These are phyloP conservation scores for Arctocebus calabarensis DNA, from an alignment of 2,797 vertebrate genomes.

Conservation along the genomic window DNA sequence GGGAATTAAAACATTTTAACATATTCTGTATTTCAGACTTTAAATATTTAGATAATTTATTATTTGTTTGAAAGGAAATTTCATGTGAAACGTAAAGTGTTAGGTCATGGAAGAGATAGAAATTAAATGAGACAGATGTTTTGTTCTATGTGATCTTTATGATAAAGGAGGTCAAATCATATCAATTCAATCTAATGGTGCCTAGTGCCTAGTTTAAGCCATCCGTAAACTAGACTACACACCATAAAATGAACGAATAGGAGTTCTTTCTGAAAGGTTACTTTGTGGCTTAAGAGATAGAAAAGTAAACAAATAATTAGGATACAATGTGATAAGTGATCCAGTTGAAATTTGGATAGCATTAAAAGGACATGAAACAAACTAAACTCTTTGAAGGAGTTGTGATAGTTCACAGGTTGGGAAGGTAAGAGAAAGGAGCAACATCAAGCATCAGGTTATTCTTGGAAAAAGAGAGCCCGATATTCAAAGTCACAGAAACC, in stretches of 20 bases:
- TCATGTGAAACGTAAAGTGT: neutral
- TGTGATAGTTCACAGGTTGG: neutral
- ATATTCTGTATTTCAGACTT: neutral
- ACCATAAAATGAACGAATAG: neutral
- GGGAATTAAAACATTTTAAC: neutral
- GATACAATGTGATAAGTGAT: neutral
- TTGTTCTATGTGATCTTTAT: constrained; percentile 24
- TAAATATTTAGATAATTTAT: neutral
- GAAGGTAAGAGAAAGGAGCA: neutral
- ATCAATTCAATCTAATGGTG: neutral
- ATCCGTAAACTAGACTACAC: neutral
- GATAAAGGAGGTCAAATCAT: neutral
- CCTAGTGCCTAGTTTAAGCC: neutral
- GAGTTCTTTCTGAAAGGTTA: neutral
- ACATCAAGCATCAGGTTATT: neutral
- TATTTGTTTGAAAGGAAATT: constrained; percentile 1
- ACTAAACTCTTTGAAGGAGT: neutral
- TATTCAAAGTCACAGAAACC: neutral
- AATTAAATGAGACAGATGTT: neutral
- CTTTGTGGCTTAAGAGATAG: neutral
- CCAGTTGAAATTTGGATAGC: neutral
- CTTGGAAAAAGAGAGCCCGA: neutral
- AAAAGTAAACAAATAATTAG: constrained; percentile 12
- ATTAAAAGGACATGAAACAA: neutral
- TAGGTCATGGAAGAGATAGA: neutral